phyloP scores from a whole-genome alignment of 2,888 invertebrate genomes.

The Cheilosia pagana region DNA sequence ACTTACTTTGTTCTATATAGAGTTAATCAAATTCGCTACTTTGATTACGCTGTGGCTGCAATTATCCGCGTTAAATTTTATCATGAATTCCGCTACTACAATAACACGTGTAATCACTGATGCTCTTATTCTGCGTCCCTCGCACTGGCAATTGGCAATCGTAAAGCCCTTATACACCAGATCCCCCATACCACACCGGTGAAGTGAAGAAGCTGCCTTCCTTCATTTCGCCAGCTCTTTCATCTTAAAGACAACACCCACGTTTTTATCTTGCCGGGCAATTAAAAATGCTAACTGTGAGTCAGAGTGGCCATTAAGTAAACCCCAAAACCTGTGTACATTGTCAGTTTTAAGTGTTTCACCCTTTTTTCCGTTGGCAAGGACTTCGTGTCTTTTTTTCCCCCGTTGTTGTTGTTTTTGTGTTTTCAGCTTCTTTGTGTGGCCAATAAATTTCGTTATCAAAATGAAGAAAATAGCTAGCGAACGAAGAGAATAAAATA shows the following conservation, averaged over 20 bases:
- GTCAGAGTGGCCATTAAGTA: conserved; percentile 74
- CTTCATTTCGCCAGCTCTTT: conserved; percentile 14
- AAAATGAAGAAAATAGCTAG: conserved; percentile 50
- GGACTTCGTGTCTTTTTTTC: not conserved
- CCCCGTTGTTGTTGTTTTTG: too few species aligned
- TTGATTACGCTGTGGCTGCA: conserved; percentile 65
- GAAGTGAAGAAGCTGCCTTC: conserved; percentile 49
- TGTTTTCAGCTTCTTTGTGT: conserved; percentile 33
- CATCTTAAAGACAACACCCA: conserved; percentile 62
- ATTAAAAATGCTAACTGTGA: conserved; percentile 75
- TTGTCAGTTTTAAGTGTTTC: conserved; percentile 75
- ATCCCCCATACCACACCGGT: not conserved
- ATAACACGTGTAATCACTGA: conserved; percentile 38
- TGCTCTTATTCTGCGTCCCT: not conserved
- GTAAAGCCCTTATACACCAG: conserved; percentile 31
- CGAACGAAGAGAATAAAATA: conserved; percentile 26
- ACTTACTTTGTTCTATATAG: conserved; percentile 43
- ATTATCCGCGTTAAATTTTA: conserved; percentile 68
- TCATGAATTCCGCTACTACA: conserved; percentile 49
- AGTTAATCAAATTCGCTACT: conserved; percentile 68
- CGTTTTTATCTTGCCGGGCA: conserved; percentile 61
- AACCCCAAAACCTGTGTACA: conserved; percentile 75
- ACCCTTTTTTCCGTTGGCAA: conserved; percentile 46
- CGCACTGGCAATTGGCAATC: conserved; percentile 9
- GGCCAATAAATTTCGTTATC: conserved; percentile 70